A percentile compares a stretch with the other conserved stretches of the same genome.
Evolutionary conservation across 1,140 invertebrate genomes (phyloP).

Genomic region (Macrostomum lignano): DNA sequence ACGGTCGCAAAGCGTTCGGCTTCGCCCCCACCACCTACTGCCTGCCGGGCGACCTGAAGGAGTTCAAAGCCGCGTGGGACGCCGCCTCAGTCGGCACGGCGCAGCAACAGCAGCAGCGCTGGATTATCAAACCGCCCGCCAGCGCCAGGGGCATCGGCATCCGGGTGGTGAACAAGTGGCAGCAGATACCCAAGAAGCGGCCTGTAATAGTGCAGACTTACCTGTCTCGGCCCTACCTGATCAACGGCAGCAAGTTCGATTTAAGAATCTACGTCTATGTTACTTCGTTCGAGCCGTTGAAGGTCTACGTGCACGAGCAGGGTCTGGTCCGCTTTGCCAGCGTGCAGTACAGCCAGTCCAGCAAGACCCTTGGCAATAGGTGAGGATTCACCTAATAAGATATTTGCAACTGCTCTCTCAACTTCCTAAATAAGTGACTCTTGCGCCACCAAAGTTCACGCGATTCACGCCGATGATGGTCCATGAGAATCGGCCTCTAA

Average conservation of each 20-base stretch:
- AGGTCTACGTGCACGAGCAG: conserved; percentile 71
- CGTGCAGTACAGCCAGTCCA: conserved; percentile 14
- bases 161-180: conserved; percentile 62
- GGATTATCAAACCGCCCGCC: no score
- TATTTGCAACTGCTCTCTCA: no score
- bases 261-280: conserved; percentile 70
- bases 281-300: conserved; percentile 61
- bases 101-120: no score
- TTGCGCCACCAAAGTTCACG: no score
- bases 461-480: no score
- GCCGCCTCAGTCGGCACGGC: no score
- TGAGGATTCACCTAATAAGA: no score
- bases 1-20: conserved; percentile 23
- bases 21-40: conserved; percentile 77
- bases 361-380: conserved; percentile 32
- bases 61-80: neutral
- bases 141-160: conserved; percentile 78
- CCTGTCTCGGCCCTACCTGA: conserved; percentile 47
- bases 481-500: no score
- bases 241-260: conserved; percentile 83
- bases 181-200: conserved; percentile 58
- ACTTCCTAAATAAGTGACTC: no score
- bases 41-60: conserved; percentile 45
- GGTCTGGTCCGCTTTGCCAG: conserved; percentile 42
- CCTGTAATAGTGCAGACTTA: conserved; percentile 52